phyloP scores from a whole-genome alignment of 2,797 vertebrate genomes.

The Channallabes apus region DNA sequence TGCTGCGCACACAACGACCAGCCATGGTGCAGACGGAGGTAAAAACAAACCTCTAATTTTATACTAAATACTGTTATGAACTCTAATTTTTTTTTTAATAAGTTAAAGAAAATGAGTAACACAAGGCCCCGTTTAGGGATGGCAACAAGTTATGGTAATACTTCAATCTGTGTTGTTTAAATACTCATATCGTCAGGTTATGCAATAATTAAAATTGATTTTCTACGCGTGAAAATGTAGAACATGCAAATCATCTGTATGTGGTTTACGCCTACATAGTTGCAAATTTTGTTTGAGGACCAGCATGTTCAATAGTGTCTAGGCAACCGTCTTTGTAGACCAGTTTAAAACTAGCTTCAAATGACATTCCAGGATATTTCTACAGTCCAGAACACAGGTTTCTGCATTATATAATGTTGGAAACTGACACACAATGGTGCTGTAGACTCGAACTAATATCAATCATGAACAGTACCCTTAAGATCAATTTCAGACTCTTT shows the following conservation, averaged over 20 bases:
- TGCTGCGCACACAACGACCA: conserved; percentile 96
- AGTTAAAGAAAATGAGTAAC: neutral
- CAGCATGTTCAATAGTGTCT: neutral
- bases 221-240: no score
- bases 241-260: neutral
- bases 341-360: neutral
- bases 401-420: neutral
- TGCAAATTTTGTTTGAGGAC: neutral
- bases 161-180: neutral
- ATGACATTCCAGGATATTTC: neutral
- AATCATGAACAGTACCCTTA: neutral
- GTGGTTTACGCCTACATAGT: neutral
- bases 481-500: neutral
- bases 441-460: neutral
- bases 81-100: neutral
- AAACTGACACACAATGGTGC: neutral
- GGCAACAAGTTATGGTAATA: neutral
- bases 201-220: no score
- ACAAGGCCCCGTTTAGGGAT: neutral
- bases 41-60: conserved; percentile 17
- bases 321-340: neutral
- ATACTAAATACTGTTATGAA: neutral
- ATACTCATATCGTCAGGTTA: neutral
- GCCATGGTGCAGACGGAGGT: conserved; percentile 99
- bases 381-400: neutral